A percentile compares a stretch with the other conserved stretches of the same genome.
Evolutionary conservation across 2,888 invertebrate genomes (phyloP).

Genomic region (Schrankia costaestrigalis): DNA sequence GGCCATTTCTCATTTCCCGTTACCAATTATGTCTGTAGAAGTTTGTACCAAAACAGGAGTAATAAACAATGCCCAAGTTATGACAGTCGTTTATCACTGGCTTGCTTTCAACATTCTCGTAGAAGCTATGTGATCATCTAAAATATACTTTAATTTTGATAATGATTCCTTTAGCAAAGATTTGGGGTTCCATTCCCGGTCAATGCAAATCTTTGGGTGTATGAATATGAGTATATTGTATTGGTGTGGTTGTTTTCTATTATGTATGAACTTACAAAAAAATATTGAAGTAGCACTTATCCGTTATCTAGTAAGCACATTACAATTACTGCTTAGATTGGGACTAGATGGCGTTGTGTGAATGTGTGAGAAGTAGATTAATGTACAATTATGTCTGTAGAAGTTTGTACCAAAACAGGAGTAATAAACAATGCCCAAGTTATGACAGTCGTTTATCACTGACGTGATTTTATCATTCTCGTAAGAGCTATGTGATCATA

Average conservation of each 20-base stretch:
- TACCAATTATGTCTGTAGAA: not conserved
- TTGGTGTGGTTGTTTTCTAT: too few relatives aligned
- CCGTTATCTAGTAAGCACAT: too few relatives aligned
- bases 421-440: slow-evolving; percentile 1
- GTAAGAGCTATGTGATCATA: not conserved
- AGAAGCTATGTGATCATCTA: not conserved
- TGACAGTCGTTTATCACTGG: slow-evolving; percentile 1
- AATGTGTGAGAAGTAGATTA: too few relatives aligned
- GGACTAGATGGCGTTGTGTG: too few relatives aligned
- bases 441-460: slow-evolving; percentile 1
- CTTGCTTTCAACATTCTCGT: not conserved
- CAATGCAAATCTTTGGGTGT: too few relatives aligned
- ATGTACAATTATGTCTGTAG: not conserved
- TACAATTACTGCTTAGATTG: too few relatives aligned
- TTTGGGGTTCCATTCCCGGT: too few relatives aligned
- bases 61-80: slow-evolving; percentile 1
- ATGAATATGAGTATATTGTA: too few relatives aligned
- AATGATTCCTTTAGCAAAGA: too few relatives aligned
- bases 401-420: not conserved
- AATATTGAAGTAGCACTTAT: too few relatives aligned
- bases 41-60: not conserved
- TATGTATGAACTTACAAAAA: too few relatives aligned
- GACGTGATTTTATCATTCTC: not conserved
- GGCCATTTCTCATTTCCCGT: not conserved
- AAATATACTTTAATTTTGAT: too few relatives aligned